Evolutionary conservation across 2,797 vertebrate genomes (phyloP), one percentile per base, ranked within the genome.

Genomic region (Chloroceryle amazona): DNA sequence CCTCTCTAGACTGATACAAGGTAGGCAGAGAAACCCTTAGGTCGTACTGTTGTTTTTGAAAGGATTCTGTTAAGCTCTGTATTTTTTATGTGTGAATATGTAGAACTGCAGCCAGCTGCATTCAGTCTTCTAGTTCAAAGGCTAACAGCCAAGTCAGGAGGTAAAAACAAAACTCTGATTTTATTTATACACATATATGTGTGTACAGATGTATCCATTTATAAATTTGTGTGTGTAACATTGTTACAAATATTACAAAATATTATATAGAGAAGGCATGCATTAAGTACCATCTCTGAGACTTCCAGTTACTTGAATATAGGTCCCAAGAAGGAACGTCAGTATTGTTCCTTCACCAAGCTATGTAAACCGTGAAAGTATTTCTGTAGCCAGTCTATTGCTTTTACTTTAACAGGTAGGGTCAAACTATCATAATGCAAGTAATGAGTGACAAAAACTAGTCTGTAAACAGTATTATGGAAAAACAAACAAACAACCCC

Each of bases 351-450:
- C 58, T 73, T 91, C 55, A 60, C 66, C 21, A 39, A 82, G 75
- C 93, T 95, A 62, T 25, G 23, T 67, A 95, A 70, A 49, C 41
- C 86, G 81, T 74, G 41, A 67, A 92, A 84, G 66, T 93, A 73
- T 93, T 95, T 95, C 86, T 85, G 62, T 91, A 81, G 41, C 25
- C 71, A 68, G 29, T 70, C 85, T 92, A 19, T 95, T 97, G 90
- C 80, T 97, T 97, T 97, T 88, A 62, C 74, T 95, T 97, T 90
- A 96, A 94, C 93, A 95, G 55, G 60, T 90, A 73, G 65, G 79
- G 87, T 95, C 63, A 97, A 91, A 93, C 63, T 93, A 80, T 54
- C 44, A 49, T 93, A 96, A 95, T 60, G 41, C 72, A 93, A 94
- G 76, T 73, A 97, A 89, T 61, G 76, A 92, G 90, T 96, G 18